Evolutionary conservation across 92 coral and sea anemone genomes (phyloP), one percentile per base, ranked within the genome.

Genomic region (Actinostola sp.): DNA sequence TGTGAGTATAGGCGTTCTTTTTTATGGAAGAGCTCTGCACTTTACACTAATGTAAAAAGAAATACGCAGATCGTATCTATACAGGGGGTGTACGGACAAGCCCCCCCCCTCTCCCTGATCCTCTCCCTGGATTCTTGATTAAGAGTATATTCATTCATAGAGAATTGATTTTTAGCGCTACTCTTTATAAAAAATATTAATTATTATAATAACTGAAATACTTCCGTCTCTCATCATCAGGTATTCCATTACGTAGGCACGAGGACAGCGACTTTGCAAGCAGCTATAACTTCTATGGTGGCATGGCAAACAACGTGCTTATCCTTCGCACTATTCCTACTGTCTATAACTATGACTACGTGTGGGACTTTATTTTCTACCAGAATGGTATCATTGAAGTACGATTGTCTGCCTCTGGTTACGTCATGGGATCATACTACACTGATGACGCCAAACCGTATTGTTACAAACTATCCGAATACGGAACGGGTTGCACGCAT

Each of bases 371-470:
- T 44, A 68, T 77, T 29, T 89, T 89, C 83, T 77, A 81, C 41
- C 91, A 85, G 66, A 89, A 89, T 57, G 94, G 94, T 20, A 88
- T 89, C 65, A 72, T 89, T 27, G 86, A 89, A 58, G 83, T 82
- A 25, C 75, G 76, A 45, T 59, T 89, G 11, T 69, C 96, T 10
- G 70, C 98, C 5, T 62, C 96, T 3, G 98, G 98, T 26, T 86
- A 86, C 46, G 19, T 93, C 39, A 65, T 69, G 41, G 86, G 89
- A 0, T 62, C 84, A 1, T 81, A 53, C 25, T 93, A 85, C 67
- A 82, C 73, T 25, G 72, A 63, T 49, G 77, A 73, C 69, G 59
- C 44, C 39, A 63, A 76, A 17, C 83, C 71, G 0, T 93, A 93
- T 58, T 88, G 81, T 0, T 72, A 80, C 67, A 73, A 64, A 65